Evolutionary conservation across 2,113 vertebrate genomes (phyloP).

Genomic region (Alexandromys fortis): DNA sequence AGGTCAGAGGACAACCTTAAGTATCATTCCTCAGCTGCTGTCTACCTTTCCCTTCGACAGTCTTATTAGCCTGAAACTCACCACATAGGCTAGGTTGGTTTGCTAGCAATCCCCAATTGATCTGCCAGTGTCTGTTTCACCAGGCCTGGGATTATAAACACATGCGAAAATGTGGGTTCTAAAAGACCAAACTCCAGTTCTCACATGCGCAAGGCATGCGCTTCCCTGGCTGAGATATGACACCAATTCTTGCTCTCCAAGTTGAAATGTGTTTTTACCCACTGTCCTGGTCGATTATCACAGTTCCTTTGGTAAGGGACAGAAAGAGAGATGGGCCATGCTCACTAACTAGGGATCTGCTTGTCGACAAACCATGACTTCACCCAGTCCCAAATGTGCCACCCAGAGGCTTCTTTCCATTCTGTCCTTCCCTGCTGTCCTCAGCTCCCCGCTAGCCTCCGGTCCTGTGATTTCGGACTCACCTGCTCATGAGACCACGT

Average conservation of each 20-base stretch:
- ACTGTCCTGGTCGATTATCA: background rate
- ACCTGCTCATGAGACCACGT: conserved; percentile 96
- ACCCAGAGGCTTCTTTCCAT: too few relatives aligned
- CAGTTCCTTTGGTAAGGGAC: background rate
- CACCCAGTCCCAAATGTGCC: accelerated
- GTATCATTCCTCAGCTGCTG: background rate
- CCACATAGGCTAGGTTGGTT: too few relatives aligned
- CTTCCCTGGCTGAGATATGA: background rate
- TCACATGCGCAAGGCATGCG: too few relatives aligned
- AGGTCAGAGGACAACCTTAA: background rate
- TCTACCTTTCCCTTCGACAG: background rate
- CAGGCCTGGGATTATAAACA: background rate
- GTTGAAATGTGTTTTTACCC: background rate
- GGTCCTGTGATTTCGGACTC: background rate
- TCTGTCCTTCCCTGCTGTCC: accelerated
- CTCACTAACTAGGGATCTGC: background rate
- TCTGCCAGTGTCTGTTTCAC: background rate
- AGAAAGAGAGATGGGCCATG: background rate
- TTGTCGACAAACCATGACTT: background rate
- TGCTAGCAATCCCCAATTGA: background rate
- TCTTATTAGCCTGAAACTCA: background rate
- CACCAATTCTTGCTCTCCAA: background rate
- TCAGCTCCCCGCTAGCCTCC: accelerated
- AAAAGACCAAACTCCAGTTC: background rate
- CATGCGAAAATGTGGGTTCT: background rate